Percentiles rank a stretch among this genome's conserved stretches.
These are phyloP conservation scores for Rousettus madagascariensis DNA, from an alignment of 2,797 vertebrate species.

Conservation along the genomic window DNA sequence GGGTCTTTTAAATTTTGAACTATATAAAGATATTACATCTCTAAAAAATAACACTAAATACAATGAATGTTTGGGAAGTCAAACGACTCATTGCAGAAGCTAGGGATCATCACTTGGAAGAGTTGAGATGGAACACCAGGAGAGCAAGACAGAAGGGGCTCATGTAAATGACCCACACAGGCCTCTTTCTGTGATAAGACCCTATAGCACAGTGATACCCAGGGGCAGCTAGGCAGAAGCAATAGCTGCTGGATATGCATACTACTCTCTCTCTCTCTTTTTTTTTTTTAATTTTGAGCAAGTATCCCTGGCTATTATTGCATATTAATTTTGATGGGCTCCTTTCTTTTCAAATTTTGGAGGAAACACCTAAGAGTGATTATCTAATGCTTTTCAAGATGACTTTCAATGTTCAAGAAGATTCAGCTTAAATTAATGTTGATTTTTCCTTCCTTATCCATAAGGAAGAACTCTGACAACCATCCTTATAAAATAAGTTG, in stretches of 20 bases:
- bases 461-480: not conserved
- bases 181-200: not conserved
- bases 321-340: not conserved
- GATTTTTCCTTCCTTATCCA: not conserved
- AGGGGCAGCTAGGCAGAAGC: not conserved
- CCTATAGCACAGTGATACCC: not conserved
- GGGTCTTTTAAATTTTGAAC: not conserved
- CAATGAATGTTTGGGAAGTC: not conserved
- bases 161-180: not conserved
- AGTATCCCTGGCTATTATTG: not conserved
- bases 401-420: not conserved
- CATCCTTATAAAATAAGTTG: not conserved
- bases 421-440: conserved; percentile 3
- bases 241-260: not conserved
- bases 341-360: not conserved
- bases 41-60: not conserved
- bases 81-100: not conserved
- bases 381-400: conserved; percentile 26
- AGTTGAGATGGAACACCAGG: not conserved
- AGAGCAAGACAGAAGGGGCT: not conserved
- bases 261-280: no score
- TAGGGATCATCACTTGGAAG: not conserved
- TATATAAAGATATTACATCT: not conserved
- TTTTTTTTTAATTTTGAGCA: not conserved
- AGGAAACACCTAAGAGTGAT: not conserved